A percentile compares a stretch with the other conserved stretches of the same genome.
Evolutionary conservation across 2,797 vertebrate genomes (phyloP).

Genomic region (Oreortyx pictus): DNA sequence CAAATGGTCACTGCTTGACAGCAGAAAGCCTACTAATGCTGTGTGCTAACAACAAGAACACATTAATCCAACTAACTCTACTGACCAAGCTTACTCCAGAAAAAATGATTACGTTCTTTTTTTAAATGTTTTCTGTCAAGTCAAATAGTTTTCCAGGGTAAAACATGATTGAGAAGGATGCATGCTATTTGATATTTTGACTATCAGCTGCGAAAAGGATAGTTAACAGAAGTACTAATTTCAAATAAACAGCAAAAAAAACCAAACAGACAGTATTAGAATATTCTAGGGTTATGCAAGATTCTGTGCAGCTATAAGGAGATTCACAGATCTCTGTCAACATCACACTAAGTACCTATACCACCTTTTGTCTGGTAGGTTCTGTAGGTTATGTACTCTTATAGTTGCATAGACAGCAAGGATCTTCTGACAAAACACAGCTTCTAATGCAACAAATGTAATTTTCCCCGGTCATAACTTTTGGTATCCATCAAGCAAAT

Average conservation of each 20-base stretch:
- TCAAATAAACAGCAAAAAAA: not conserved
- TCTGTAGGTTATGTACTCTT: not conserved
- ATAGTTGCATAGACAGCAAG: not conserved
- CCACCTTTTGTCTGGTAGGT: not conserved
- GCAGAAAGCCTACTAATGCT: not conserved
- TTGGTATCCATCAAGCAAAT: not conserved
- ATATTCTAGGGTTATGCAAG: not conserved
- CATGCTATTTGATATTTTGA: not conserved
- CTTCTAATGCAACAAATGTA: not conserved
- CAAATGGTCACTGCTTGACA: not conserved
- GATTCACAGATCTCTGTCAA: not conserved
- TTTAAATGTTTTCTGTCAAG: not conserved
- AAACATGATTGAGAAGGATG: accelerated
- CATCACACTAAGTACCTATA: not conserved
- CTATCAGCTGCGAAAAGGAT: not conserved
- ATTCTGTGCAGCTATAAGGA: accelerated
- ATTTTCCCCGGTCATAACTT: not conserved
- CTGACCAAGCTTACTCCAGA: not conserved
- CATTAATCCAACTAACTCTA: not conserved
- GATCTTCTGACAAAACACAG: not conserved
- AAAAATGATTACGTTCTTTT: not conserved
- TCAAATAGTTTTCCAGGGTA: not conserved
- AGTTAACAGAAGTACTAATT: not conserved
- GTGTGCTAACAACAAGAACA: not conserved
- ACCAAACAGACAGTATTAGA: accelerated